These are phyloP conservation scores for Parapristionchus giblindavisi DNA, from an alignment of 2,888 invertebrate genomes.

Conservation along the genomic window DNA sequence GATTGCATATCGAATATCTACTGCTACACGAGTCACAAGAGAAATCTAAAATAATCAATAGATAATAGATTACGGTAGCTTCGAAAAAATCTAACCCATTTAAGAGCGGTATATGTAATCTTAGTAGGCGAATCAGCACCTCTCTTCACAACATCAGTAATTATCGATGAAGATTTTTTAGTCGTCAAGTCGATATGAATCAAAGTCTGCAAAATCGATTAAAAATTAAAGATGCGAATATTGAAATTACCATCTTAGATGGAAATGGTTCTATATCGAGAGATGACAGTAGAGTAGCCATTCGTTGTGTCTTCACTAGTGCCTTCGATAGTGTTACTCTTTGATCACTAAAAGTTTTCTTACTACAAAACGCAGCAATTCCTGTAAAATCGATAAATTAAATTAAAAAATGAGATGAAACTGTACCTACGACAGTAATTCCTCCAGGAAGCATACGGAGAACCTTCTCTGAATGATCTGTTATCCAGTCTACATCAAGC, in stretches of 20 bases:
- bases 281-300: conserved; percentile 50
- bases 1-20: conserved; percentile 35
- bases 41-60: conserved; percentile 29
- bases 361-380: conserved; percentile 53
- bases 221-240: not conserved
- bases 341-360: conserved; percentile 44
- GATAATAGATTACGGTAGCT: not conserved
- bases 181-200: conserved; percentile 52
- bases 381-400: conserved; percentile 35
- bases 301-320: conserved; percentile 47
- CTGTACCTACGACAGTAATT: conserved; percentile 49
- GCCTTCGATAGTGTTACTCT: conserved; percentile 45
- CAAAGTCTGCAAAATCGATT: conserved; percentile 42
- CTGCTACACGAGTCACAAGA: conserved; percentile 31
- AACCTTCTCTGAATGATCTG: conserved; percentile 52
- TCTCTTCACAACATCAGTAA: conserved; percentile 47
- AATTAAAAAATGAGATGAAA: not conserved
- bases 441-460: conserved; percentile 56
- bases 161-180: conserved; percentile 44
- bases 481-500: conserved; percentile 54
- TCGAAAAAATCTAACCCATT: conserved; percentile 30
- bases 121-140: conserved; percentile 47
- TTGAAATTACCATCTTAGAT: conserved; percentile 45
- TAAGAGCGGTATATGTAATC: conserved; percentile 19
- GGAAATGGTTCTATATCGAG: conserved; percentile 46